These are phyloP conservation scores for Amblyteles armatorius DNA, from an alignment of 2,888 invertebrate species.

Conservation along the genomic window DNA sequence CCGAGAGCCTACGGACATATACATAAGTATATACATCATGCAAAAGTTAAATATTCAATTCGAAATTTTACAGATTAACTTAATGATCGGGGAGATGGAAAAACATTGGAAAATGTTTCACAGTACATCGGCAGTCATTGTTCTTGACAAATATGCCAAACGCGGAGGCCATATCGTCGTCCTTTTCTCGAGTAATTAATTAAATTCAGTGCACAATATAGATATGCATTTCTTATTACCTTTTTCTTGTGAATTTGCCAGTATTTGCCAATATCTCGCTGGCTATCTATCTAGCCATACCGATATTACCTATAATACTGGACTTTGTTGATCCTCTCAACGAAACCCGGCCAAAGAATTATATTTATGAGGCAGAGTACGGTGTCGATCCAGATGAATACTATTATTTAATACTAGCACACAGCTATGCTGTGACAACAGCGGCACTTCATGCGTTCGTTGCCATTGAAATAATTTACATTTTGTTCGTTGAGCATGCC, in stretches of 20 bases:
- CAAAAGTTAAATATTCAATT: background rate
- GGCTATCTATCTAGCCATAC: background rate
- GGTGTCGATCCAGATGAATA: slow-evolving; percentile 49
- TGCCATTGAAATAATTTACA: background rate
- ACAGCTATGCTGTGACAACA: slow-evolving; percentile 4
- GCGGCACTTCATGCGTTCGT: background rate
- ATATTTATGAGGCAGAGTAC: slow-evolving; percentile 42
- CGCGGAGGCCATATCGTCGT: background rate
- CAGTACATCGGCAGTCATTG: background rate
- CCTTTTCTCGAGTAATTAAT: background rate
- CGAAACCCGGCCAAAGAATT: slow-evolving; percentile 14
- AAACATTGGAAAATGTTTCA: background rate
- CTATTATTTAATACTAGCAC: slow-evolving; percentile 24
- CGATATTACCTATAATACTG: background rate
- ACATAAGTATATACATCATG: too few relatives aligned
- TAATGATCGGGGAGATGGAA: background rate
- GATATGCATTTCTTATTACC: background rate
- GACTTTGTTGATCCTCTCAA: too few relatives aligned
- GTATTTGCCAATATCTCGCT: background rate
- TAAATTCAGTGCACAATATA: background rate
- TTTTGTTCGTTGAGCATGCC: background rate
- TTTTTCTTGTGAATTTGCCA: background rate
- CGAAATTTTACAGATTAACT: background rate
- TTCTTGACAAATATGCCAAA: background rate
- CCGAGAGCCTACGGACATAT: too few relatives aligned